Evolutionary conservation across 2,797 vertebrate species (phyloP), one percentile per base, ranked within the genome.

Genomic region (Sebastes itinus): DNA sequence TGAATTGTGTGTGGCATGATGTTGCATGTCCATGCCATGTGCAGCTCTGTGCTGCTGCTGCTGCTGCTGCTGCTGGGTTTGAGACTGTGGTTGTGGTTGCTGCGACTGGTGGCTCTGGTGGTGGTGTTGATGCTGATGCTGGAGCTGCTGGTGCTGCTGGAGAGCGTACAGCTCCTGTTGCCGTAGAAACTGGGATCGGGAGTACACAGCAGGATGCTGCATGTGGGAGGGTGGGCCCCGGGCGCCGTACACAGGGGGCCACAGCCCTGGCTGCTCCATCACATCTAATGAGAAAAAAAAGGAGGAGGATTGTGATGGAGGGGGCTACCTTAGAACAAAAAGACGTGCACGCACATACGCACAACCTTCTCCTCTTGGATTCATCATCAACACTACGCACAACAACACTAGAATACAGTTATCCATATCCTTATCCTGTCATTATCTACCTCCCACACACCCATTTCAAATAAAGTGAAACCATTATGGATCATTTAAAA

Each of bases 181-280:
- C 89, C 97, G 95, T 94, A 98, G 97, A 96, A 99, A 98, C 96
- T 98, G 97, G 4, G 97, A 97, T 83, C 97, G 93, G 0, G 98
- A 95, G 91, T 98, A 99, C 86, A 99, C 96, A 87, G 97, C 96
- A 0, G 97, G 96, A 95, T 98, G 98, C 93, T 99, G 98, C 95
- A 99, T 97, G 95, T 99, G 98, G 89, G 98, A 95, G 68, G 97
- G 11, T 33, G 98, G 97, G 80, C 96, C 98, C 87, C 98, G 96
- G 88, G 97, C 94, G 4, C 97, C 95, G n/a, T 98, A 99, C 96
- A 99, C 97, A 76, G 98, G 97, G 89, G 98, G 97, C 98, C 98
- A 99, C 87, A 99, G 94, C 1, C 98, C 97, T 1, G 97, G 97
- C 96, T 98, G 98, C 94, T 99, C 98, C 96, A 99, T 99, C 92